Base-by-base conservation (phyloP, 2,113 vertebrate species). In the Synodontis membranacea region DNA sequence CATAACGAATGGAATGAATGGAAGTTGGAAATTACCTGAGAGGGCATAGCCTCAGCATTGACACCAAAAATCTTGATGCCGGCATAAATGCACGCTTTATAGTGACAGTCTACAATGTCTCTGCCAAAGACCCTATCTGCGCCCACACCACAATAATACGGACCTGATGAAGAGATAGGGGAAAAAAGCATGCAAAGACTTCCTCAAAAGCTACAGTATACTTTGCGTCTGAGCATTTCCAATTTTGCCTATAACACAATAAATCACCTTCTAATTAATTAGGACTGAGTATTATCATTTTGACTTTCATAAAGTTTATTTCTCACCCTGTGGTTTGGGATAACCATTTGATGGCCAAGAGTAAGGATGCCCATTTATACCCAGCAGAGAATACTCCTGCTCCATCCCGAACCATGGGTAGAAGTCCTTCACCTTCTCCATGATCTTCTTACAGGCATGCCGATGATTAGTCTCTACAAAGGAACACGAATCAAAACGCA, bases 81-180 rank as follows among this genome's bases (percentile, higher is more conserved):
- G 0, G 95, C 94, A 0, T 96, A 96, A 9, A 96, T 87, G 81
- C 96, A 96, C 0, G 95, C 96, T 91, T 95, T 95, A 94, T 95
- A 96, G 92, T 96, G 95, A 46, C 92, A 93, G 87, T 97, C 96
- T 60, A 96, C 93, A 0, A 98, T 94, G 76, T 97, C 97, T 0
- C 97, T 93, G 64, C 96, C 97, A 0, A 93, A 96, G 9, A 95
- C 95, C 48, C 92, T 93, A 82, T 96, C 92, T 1, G 97, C 94
- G 31, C 97, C 97, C 78, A 98, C 96, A 0, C 95, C 94, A 0
- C 97, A 97, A 92, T 97, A 97, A 84, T 97, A 97, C 0, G 95
- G 96, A 31, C 97, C 97, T 98, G 89, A 84, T 52, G 12, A 62
- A 81, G 12, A 85, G 6, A 46, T 25, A 60, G 78, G 37, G 14